Base-by-base conservation (phyloP, 2,888 invertebrate genomes). In the Acleris laterana region DNA sequence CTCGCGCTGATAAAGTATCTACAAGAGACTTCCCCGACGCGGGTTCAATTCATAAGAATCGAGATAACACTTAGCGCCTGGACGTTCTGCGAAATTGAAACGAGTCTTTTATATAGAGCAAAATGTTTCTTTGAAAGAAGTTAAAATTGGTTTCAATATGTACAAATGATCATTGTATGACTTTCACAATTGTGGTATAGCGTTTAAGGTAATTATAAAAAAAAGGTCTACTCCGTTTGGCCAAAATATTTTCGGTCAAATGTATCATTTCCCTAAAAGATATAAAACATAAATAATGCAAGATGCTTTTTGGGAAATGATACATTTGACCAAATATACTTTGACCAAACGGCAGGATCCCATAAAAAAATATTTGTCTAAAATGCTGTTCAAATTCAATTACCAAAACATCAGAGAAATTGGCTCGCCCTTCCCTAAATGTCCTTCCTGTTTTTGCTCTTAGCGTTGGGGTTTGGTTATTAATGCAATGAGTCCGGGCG, bases 361-460 rank as follows among this genome's bases (percentile, higher is more conserved):
- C n/a, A n/a, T n/a, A n/a, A n/a, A 44, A n/a, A 16, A 44, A 16
- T n/a, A 4, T 44, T n/a, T 2, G 46, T n/a, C n/a, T 46, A 46
- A 46, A 46, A 46, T 17, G 17, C 17, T 17, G 46, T 1, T 17
- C 7, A 16, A 46, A 46, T 46, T 46, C 17, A 5, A 46, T 46
- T 17, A 46, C 17, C 17, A 17, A n/a, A 17, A 46, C 46, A 46
- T 17, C 46, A 2, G 46, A 17, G 46, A 46, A 46, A 46, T 46
- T n/a, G 17, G 17, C 46, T 46, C 46, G 17, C n/a, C 46, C 38
- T 38, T 13, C 38, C 38, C 38, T 38, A 38, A 38, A 38, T 46
- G 46, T n/a, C 46, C 46, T 46, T 46, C 46, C 46, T 16, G 46
- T 46, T 46, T 46, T 46, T 46, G 46, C 46, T 46, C 46, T 46